A percentile compares a stretch with the other conserved stretches of the same genome.
Conservation (phyloP, 2,113 vertebrate species). For the Zapornia atra region DNA sequence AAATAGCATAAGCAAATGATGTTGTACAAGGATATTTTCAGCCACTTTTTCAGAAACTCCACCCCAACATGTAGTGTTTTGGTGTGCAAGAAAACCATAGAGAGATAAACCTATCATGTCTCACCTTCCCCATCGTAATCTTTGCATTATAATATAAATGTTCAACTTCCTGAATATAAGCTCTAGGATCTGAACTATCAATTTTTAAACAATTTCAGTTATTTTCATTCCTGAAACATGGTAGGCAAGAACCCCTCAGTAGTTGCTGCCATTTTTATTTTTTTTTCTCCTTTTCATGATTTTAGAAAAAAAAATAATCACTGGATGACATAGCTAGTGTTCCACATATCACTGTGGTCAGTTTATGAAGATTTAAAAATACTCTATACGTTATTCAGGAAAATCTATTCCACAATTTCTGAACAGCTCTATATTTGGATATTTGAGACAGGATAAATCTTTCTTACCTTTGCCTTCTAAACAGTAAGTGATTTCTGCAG, state of each 20-base stretch:
- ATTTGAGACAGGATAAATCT: not conserved
- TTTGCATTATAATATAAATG: not conserved
- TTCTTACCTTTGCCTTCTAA: conserved; percentile 1
- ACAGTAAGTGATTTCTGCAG: not conserved
- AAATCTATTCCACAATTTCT: not conserved
- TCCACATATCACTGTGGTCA: not conserved
- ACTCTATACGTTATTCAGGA: not conserved
- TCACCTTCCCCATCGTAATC: not conserved
- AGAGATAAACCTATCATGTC: not conserved
- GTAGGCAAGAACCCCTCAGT: not conserved
- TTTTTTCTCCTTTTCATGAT: not conserved
- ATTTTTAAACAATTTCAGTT: not conserved
- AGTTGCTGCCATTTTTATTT: not conserved
- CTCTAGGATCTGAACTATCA: not conserved
- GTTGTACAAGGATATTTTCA: not conserved
- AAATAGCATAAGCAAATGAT: not conserved
- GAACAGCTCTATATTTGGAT: not conserved
- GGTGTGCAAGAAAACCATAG: not conserved
- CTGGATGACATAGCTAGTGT: not conserved
- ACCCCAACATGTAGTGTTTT: not conserved
- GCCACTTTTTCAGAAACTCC: not conserved
- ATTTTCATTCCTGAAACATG: not conserved
- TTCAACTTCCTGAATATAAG: not conserved
- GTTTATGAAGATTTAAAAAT: not conserved
- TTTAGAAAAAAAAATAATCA: not conserved